phyloP scores from a whole-genome alignment of 2,888 invertebrate species.

The Hetaerina titia region DNA sequence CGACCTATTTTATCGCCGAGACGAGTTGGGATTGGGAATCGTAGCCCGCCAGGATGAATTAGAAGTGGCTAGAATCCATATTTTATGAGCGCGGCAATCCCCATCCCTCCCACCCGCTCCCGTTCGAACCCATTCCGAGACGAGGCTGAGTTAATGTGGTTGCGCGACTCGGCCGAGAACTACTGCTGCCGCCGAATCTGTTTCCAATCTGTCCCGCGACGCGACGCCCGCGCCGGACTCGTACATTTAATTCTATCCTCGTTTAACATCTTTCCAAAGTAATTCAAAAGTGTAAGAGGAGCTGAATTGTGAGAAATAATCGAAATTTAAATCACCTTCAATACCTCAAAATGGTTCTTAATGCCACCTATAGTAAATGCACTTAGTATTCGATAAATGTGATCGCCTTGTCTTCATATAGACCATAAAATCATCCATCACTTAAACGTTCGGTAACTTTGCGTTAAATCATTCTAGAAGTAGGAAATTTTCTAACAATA shows the following conservation, averaged over 20 bases:
- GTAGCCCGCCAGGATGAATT: conserved; percentile 1
- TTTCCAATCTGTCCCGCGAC: background rate
- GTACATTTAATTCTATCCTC: background rate
- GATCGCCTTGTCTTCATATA: no score
- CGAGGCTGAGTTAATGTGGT: background rate
- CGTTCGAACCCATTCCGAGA: background rate
- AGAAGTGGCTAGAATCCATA: background rate
- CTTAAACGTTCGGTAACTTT: no score
- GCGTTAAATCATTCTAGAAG: no score
- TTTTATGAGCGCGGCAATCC: background rate
- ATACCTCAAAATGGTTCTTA: no score
- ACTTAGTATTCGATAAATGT: no score
- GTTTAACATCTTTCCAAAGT: no score
- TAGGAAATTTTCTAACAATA: no score
- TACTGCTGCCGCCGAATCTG: background rate
- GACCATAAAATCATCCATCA: no score
- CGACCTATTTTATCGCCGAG: conserved; percentile 19
- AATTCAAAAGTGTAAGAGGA: no score
- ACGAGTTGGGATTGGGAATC: background rate
- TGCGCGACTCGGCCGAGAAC: background rate
- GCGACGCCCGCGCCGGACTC: background rate
- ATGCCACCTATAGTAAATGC: no score
- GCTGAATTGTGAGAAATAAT: no score
- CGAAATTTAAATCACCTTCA: no score
- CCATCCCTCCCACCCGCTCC: background rate